phyloP scores from a whole-genome alignment of 1,140 invertebrate species.

The Lepeophtheirus salmonis region DNA sequence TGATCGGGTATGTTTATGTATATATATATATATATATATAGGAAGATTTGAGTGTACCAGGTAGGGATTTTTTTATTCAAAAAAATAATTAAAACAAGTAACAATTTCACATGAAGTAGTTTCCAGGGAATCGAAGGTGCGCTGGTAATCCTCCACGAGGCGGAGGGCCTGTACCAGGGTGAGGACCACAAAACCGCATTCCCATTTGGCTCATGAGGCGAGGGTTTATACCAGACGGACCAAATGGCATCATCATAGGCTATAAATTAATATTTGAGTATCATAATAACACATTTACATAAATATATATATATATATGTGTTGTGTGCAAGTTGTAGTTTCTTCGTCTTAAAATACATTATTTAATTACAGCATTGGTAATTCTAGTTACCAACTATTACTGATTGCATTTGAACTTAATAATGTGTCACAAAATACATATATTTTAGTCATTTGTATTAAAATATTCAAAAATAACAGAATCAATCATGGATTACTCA shows the following conservation, averaged over 20 bases:
- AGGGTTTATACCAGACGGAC: conserved; percentile 6
- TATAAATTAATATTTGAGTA: too few species aligned
- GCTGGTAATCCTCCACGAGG: background rate
- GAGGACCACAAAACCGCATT: background rate
- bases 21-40: background rate
- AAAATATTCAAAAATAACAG: too few species aligned
- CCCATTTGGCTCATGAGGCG: conserved; percentile 7
- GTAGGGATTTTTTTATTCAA: background rate
- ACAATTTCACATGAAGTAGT: conserved; percentile 10
- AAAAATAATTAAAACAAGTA: background rate
- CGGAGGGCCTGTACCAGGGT: background rate
- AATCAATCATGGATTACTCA: too few species aligned
- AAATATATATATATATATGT: too few species aligned
- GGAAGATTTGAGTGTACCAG: background rate
- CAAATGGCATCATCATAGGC: background rate
- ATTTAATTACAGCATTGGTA: too few species aligned
- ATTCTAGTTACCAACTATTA: too few species aligned
- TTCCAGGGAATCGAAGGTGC: background rate
- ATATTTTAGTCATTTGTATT: too few species aligned
- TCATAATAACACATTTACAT: too few species aligned
- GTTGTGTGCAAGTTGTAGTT: too few species aligned
- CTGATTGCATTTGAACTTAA: too few species aligned
- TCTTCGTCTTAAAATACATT: too few species aligned
- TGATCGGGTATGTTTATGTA: background rate
- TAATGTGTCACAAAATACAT: too few species aligned